A percentile compares a stretch with the other conserved stretches of the same genome.
phyloP scores from a whole-genome alignment of 2,113 vertebrate species.

The Anguilla japonica region DNA sequence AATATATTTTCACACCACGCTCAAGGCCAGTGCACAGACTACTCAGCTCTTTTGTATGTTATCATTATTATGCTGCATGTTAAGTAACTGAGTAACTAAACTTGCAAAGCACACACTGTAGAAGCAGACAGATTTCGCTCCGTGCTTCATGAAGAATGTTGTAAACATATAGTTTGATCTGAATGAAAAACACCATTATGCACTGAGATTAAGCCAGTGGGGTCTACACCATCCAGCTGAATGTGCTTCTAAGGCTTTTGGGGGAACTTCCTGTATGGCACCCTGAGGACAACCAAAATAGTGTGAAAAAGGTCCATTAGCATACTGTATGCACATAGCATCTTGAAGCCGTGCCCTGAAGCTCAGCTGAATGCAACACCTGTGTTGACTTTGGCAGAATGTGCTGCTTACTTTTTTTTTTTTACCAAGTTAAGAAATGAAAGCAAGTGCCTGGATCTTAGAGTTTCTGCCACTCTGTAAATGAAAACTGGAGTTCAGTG shows the following conservation, averaged over 20 bases:
- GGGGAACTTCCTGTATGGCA: constrained; percentile 44
- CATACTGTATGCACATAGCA: constrained; percentile 54
- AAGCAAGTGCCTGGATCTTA: constrained; percentile 42
- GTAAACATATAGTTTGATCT: neutral
- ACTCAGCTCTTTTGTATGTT: neutral
- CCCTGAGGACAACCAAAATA: constrained; percentile 40
- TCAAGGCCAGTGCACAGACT: neutral
- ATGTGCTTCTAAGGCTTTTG: constrained; percentile 42
- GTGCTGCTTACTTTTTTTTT: constrained; percentile 43
- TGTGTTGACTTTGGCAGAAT: constrained; percentile 66
- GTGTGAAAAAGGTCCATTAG: constrained; percentile 55
- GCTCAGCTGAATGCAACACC: constrained; percentile 53
- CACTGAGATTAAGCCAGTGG: constrained; percentile 10
- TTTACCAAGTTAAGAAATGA: constrained; percentile 49
- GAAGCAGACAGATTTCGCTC: neutral
- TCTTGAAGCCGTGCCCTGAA: constrained; percentile 48
- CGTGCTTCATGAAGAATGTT: neutral
- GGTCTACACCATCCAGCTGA: neutral
- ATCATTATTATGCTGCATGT: neutral
- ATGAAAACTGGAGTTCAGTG: neutral
- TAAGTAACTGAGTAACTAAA: neutral
- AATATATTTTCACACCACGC: neutral
- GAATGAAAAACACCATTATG: neutral
- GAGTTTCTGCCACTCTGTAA: constrained; percentile 2
- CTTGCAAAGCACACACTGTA: neutral